phyloP scores from a whole-genome alignment of 37 sponge, comb jelly and placozoan genomes.

The Beroe forskalii region DNA sequence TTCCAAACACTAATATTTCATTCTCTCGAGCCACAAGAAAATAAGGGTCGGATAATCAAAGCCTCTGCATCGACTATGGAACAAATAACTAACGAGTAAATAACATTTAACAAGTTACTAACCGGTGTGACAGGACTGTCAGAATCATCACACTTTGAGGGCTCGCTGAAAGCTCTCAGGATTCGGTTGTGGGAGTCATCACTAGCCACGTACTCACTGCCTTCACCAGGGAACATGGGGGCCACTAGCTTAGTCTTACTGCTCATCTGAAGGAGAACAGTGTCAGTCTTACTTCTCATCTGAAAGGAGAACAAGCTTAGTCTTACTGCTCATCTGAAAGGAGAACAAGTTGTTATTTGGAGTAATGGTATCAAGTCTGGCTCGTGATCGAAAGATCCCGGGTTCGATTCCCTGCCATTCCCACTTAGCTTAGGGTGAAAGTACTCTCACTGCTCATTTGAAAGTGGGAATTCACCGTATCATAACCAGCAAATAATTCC shows the following conservation, averaged over 20 bases:
- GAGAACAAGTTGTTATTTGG: neutral
- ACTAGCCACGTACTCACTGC: slow-evolving; percentile 45
- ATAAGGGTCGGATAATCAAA: no score
- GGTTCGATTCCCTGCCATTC: no score
- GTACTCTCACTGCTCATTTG: neutral
- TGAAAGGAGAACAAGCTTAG: slow-evolving; percentile 6
- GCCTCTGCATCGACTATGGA: no score
- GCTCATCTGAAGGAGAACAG: neutral
- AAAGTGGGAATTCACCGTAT: no score
- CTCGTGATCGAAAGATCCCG: no score
- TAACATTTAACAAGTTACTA: no score
- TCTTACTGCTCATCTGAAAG: slow-evolving; percentile 18
- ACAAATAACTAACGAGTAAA: no score
- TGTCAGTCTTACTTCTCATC: neutral
- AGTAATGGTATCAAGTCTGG: no score
- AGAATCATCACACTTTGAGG: slow-evolving; percentile 17
- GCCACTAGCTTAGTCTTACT: slow-evolving; percentile 14
- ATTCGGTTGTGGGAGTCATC: slow-evolving; percentile 48
- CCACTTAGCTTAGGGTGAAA: no score
- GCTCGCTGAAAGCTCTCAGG: slow-evolving; percentile 42
- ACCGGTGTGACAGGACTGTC: slow-evolving; percentile 22
- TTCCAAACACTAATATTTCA: no score
- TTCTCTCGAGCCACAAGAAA: no score
- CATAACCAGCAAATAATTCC: no score
- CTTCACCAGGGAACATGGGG: slow-evolving; percentile 38